Base-by-base conservation (phyloP, 2,113 vertebrate species). In the Heloderma charlesbogerti region DNA sequence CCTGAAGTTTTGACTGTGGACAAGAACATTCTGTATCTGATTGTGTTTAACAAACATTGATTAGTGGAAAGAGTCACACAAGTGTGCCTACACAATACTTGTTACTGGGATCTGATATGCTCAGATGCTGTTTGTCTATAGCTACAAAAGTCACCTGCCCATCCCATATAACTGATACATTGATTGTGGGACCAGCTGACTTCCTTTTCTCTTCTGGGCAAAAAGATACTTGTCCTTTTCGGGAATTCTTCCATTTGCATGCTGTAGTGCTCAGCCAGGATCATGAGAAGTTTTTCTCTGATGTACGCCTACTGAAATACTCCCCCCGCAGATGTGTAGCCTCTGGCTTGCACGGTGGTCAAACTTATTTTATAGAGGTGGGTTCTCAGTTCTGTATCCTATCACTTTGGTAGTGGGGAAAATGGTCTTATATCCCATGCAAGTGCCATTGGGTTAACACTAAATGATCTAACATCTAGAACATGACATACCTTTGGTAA, bases 321-420 rank as follows among this genome's bases (percentile, higher is more conserved):
- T 34, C 37, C 27, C 37, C 8, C 20, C 6, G 8, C 67, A 48
- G 10, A 48, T 51, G 31, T 51, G 16, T 54, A 67, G 57, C 3
- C 74, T 88, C 18, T 45, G 57, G 27, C 57, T 88, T 79, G 31
- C 18, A 45, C 60, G 54, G 25, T 71, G 45, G 72, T 37, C 12
- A 27, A n/a, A 72, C 3, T 89, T 82, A 13, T 34, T 22, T 69
- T 89, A 48, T 81, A n/a, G 27, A 84, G 34, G 79, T 69, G 60
- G 22, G 31, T 51, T 43, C 37, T 82, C 48, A 43, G 29, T 43
- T 8, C 18, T 85, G 82, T 18, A 63, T 57, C 5, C 40, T 83
- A 1, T 57, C 40, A 84, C 78, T 71, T 84, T 60, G 5, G 57
- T 82, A 87, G 90, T 91, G n/a, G 85, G 60, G 80, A 77, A 88